Evolutionary conservation across 2,113 vertebrate genomes (phyloP).

Genomic region (Tenebrosternarchus preto): DNA sequence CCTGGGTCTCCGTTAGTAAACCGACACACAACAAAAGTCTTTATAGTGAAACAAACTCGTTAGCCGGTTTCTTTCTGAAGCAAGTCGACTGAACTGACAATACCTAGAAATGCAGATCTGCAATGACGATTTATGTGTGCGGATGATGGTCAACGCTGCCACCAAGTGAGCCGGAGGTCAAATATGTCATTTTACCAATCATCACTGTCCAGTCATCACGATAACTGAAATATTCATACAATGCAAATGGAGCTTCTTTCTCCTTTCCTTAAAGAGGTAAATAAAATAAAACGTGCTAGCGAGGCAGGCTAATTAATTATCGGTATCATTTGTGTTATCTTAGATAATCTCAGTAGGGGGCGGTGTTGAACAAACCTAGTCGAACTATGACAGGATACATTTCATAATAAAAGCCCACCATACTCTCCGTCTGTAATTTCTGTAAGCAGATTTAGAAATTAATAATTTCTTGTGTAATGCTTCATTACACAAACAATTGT

Average conservation of each 20-base stretch:
- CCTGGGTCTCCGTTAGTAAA: too few relatives aligned
- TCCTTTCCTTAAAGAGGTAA: too few relatives aligned
- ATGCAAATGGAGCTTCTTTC: too few relatives aligned
- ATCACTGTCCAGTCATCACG: background rate
- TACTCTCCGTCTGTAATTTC: background rate
- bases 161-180: slow-evolving; percentile 9
- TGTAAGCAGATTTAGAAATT: too few relatives aligned
- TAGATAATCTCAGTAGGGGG: background rate
- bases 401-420: slow-evolving; percentile 24
- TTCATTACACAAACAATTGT: too few relatives aligned
- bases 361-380: background rate
- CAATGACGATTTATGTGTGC: background rate
- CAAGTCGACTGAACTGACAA: background rate
- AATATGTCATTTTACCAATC: background rate
- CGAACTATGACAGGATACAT: too few relatives aligned
- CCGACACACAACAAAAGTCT: background rate
- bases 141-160: background rate
- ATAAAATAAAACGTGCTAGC: too few relatives aligned
- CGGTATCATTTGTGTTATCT: background rate
- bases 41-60: background rate
- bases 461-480: too few relatives aligned
- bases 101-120: background rate
- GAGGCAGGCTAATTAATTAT: too few relatives aligned
- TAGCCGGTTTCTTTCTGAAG: background rate
- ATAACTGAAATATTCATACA: background rate